A percentile compares a stretch with the other conserved stretches of the same genome.
Evolutionary conservation across 2,888 invertebrate species (phyloP).

Genomic region (Subacronicta megacephala): DNA sequence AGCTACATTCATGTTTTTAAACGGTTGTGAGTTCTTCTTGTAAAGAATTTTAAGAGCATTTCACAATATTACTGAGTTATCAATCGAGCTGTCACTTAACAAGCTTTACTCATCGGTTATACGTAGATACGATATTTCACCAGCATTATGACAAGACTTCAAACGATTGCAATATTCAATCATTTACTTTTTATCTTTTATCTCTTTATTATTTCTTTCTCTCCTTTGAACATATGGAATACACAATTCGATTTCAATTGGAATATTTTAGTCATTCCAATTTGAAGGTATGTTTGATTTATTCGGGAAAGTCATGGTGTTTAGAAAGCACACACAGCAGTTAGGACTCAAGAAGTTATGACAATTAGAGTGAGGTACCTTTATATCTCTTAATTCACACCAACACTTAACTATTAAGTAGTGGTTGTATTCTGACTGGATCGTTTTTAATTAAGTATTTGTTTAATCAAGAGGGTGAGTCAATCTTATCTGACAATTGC

Average conservation of each 20-base stretch:
- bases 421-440: neutral
- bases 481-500: constrained; percentile 47
- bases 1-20: too few relatives aligned
- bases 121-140: constrained; percentile 14
- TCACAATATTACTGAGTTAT: constrained; percentile 18
- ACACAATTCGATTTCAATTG: constrained; percentile 15
- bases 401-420: too few relatives aligned
- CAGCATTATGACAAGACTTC: constrained; percentile 10
- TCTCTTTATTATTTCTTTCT: constrained; percentile 14
- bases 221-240: constrained; percentile 11
- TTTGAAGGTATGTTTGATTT: constrained; percentile 9
- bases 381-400: too few relatives aligned
- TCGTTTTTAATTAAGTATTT: constrained; percentile 14
- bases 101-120: constrained; percentile 8
- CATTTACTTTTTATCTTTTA: constrained; percentile 28
- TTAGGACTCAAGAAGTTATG: too few relatives aligned
- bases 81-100: constrained; percentile 31
- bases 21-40: neutral
- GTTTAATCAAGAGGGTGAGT: constrained; percentile 30
- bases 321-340: neutral
- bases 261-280: constrained; percentile 12
- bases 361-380: too few relatives aligned
- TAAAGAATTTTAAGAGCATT: constrained; percentile 2
- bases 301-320: too few relatives aligned
- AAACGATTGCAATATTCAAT: constrained; percentile 33